These are phyloP conservation scores for Eulemur macaco DNA, from an alignment of 2,113 vertebrate species.

Conservation along the genomic window DNA sequence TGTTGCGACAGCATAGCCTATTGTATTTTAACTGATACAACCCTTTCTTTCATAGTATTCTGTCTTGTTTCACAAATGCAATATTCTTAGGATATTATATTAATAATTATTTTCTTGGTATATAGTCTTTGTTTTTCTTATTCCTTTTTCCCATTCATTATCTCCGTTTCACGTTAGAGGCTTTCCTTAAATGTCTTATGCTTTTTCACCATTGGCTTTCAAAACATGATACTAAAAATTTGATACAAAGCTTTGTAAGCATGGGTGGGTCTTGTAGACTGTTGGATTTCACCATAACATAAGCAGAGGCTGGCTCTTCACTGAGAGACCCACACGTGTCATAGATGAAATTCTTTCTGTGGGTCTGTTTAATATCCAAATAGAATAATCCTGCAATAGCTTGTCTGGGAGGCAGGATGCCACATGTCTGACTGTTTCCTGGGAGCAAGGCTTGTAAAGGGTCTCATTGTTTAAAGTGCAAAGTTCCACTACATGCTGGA, in stretches of 20 bases:
- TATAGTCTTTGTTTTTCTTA: neutral
- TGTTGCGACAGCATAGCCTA: neutral
- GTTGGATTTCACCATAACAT: neutral
- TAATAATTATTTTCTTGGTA: neutral
- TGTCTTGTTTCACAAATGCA: neutral
- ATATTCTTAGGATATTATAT: neutral
- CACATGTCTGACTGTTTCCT: neutral
- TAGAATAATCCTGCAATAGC: neutral
- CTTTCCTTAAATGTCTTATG: neutral
- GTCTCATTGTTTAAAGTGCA: neutral
- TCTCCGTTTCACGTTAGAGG: neutral
- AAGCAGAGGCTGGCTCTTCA: neutral
- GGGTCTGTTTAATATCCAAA: neutral
- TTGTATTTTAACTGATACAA: neutral
- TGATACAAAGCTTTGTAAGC: neutral
- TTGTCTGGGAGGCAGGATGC: neutral
- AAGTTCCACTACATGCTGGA: neutral
- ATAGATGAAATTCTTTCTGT: neutral
- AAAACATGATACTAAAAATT: neutral
- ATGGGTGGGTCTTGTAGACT: neutral
- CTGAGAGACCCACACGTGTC: neutral
- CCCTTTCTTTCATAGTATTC: neutral
- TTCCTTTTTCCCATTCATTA: neutral
- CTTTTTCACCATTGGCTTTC: constrained; percentile 1
- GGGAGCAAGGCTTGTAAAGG: neutral